A percentile compares a stretch with the other conserved stretches of the same genome.
Conservation (phyloP, 1,140 invertebrate genomes). For the Venustaconcha ellipsiformis region DNA sequence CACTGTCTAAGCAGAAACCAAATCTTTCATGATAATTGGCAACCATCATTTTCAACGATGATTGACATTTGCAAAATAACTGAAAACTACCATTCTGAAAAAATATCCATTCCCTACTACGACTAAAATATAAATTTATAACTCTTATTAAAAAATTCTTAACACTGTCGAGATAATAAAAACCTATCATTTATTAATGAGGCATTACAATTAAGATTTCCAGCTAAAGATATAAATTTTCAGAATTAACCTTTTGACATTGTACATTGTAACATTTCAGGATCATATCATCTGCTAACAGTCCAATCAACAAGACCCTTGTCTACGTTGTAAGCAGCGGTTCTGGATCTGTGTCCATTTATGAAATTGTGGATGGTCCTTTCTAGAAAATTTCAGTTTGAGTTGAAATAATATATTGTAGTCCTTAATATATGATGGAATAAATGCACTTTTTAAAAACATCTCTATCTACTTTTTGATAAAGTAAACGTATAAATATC, state of each 20-base stretch:
- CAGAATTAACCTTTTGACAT: background rate
- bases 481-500: no score
- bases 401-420: no score
- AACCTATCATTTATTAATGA: background rate
- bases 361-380: conserved; percentile 1
- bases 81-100: no score
- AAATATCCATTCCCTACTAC: background rate
- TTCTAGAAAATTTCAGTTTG: no score
- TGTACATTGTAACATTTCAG: background rate
- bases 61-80: no score
- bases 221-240: background rate
- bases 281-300: conserved; percentile 11
- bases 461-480: no score
- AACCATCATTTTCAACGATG: no score
- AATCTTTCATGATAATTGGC: no score
- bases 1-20: no score
- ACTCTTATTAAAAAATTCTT: background rate
- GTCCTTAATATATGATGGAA: no score
- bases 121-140: background rate
- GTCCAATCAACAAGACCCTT: conserved; percentile 6
- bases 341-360: conserved; percentile 14
- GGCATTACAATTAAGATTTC: background rate
- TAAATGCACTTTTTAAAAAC: no score
- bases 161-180: background rate
- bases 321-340: conserved; percentile 16